A percentile compares a stretch with the other conserved stretches of the same genome.
Evolutionary conservation across 1,140 invertebrate species (phyloP).

Genomic region (Penaeus vannamei): DNA sequence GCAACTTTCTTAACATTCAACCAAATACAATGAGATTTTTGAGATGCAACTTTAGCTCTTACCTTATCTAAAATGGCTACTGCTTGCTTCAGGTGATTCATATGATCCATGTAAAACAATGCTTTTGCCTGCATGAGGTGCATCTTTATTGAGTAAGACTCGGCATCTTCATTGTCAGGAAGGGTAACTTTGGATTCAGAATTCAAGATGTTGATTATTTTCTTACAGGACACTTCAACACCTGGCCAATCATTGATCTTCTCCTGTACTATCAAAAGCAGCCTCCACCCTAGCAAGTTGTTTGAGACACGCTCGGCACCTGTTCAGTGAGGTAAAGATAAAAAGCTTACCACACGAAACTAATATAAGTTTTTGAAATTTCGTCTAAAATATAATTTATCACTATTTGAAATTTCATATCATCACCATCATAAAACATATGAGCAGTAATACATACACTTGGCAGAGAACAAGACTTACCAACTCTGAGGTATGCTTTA

Average conservation of each 20-base stretch:
- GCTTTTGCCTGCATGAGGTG: constrained; percentile 53
- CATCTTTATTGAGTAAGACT: constrained; percentile 28
- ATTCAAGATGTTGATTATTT: constrained; percentile 38
- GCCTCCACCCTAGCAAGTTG: constrained; percentile 49
- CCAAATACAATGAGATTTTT: not conserved
- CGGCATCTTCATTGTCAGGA: constrained; percentile 35
- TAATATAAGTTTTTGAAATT: too few species aligned
- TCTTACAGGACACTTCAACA: constrained; percentile 55
- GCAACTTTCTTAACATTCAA: not conserved
- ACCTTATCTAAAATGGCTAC: constrained; percentile 53
- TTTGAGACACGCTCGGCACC: constrained; percentile 46
- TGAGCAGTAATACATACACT: too few species aligned
- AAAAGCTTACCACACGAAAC: not conserved
- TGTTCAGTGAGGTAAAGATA: not conserved
- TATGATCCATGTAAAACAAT: constrained; percentile 62
- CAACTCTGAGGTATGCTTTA: constrained; percentile 44
- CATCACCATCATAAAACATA: too few species aligned
- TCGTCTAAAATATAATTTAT: too few species aligned
- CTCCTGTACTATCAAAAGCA: constrained; percentile 39
- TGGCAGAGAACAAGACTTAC: constrained; percentile 4
- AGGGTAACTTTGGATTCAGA: constrained; percentile 23
- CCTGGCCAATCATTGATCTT: constrained; percentile 58
- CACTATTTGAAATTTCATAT: too few species aligned
- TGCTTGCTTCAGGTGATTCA: constrained; percentile 55
- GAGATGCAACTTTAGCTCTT: not conserved